phyloP scores from a whole-genome alignment of 2,113 vertebrate genomes.

The Caranx melampygus region DNA sequence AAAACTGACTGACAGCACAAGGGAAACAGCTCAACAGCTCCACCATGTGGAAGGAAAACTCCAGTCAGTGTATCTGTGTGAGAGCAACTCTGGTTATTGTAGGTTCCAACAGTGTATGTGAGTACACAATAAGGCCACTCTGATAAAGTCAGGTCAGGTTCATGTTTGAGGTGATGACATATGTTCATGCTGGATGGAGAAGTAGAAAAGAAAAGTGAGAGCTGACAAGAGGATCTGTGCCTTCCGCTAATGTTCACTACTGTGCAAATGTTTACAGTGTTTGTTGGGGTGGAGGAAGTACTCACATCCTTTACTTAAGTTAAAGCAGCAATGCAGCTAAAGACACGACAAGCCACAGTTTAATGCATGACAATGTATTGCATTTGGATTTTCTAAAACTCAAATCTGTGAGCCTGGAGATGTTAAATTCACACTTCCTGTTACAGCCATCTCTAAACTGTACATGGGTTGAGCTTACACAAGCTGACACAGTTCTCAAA shows the following conservation, averaged over 20 bases:
- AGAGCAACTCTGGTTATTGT: not conserved
- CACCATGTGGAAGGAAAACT: constrained; percentile 31
- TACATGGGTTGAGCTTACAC: not conserved
- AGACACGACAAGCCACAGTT: not conserved
- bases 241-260: not conserved
- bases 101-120: not conserved
- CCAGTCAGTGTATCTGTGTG: not conserved
- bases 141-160: not conserved
- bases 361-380: not conserved
- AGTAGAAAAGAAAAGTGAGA: not conserved
- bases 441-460: not conserved
- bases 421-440: not conserved
- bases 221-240: not conserved
- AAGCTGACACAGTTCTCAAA: not conserved
- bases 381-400: not conserved
- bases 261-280: not conserved
- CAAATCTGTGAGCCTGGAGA: not conserved
- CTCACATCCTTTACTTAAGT: not conserved
- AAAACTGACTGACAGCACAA: not conserved
- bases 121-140: not conserved
- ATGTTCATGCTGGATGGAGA: constrained; percentile 4
- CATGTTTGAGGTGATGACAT: not conserved
- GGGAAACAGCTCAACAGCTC: constrained; percentile 16
- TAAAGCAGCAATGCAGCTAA: not conserved
- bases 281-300: too few relatives aligned